phyloP scores from a whole-genome alignment of 2,797 vertebrate species.

The Oreortyx pictus region DNA sequence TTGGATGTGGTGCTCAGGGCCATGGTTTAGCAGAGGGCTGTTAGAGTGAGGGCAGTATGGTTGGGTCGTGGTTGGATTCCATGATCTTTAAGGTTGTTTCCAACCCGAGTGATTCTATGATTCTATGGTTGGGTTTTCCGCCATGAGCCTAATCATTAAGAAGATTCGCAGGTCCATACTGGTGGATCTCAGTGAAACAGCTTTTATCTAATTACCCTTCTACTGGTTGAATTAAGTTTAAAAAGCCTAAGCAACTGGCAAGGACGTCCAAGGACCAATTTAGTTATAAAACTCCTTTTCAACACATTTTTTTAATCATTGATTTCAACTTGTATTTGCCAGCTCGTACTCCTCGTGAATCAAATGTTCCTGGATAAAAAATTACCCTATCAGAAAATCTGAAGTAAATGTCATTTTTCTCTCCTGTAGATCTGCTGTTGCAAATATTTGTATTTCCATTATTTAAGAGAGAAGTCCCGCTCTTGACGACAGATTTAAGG shows the following conservation, averaged over 20 bases:
- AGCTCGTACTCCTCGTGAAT: background rate
- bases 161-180: background rate
- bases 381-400: background rate
- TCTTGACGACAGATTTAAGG: background rate
- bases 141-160: background rate
- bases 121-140: background rate
- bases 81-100: too few species aligned
- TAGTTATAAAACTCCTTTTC: background rate
- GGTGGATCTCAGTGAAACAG: background rate
- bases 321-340: background rate
- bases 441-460: background rate
- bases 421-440: background rate
- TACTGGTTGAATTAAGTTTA: background rate
- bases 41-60: too few species aligned
- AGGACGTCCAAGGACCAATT: background rate
- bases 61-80: too few species aligned
- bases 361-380: background rate
- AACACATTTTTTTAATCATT: background rate
- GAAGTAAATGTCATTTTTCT: background rate
- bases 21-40: too few species aligned
- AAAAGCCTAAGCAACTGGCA: background rate
- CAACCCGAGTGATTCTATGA: too few species aligned
- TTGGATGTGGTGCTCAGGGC: too few species aligned
- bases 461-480: background rate
- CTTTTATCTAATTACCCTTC: background rate